These are phyloP conservation scores for Odontesthes bonariensis DNA, from an alignment of 2,113 vertebrate species.

Conservation along the genomic window DNA sequence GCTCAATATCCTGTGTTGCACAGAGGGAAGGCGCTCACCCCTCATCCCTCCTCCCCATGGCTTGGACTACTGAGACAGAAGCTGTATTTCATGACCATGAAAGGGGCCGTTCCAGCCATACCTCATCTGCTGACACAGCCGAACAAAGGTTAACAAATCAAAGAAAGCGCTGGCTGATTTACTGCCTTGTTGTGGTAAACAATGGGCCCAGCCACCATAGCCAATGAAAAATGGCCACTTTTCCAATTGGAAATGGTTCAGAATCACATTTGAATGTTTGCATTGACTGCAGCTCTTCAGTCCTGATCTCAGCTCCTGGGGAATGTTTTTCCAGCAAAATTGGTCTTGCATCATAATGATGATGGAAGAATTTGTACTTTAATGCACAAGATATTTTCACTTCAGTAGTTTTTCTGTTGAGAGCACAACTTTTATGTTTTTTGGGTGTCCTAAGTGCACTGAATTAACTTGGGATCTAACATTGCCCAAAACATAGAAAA, in stretches of 20 bases:
- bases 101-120: conserved; percentile 57
- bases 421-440: neutral
- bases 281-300: conserved; percentile 37
- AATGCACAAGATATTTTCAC: neutral
- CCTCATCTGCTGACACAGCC: conserved; percentile 75
- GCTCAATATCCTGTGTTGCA: conserved; percentile 71
- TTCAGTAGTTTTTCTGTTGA: neutral
- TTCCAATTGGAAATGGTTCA: conserved; percentile 19
- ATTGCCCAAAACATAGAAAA: neutral
- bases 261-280: conserved; percentile 25
- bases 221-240: conserved; percentile 35
- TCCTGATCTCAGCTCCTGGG: conserved; percentile 2
- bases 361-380: neutral
- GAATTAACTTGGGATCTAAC: neutral
- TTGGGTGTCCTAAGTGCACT: neutral
- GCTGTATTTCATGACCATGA: conserved; percentile 71
- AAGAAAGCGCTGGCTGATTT: conserved; percentile 69
- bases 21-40: conserved; percentile 16
- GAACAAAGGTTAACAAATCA: conserved; percentile 82
- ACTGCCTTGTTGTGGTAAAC: conserved; percentile 61
- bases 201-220: conserved; percentile 44
- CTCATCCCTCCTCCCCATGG: conserved; percentile 5
- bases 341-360: too few relatives aligned
- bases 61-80: conserved; percentile 42
- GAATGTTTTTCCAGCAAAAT: neutral